Evolutionary conservation across 2,888 invertebrate genomes (phyloP), one percentile per base, ranked within the genome.

Genomic region (Bhutanitis thaidina): DNA sequence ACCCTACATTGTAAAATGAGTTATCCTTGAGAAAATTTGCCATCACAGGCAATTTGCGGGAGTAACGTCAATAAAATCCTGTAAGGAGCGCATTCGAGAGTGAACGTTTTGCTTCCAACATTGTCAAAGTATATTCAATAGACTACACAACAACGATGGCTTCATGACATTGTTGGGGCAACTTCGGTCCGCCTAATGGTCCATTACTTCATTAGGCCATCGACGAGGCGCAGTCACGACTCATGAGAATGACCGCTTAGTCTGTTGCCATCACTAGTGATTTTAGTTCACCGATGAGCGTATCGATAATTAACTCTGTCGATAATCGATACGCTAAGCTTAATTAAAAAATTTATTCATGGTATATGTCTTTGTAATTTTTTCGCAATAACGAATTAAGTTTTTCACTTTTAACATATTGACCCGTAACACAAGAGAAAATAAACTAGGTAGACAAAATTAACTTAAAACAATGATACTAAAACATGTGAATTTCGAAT

Each of bases 121-220:
- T 16, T 32, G 35, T 20, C 39, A n/a, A 4, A 34, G 29, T 49
- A 43, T 39, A 46, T 38, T 46, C 47, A 40, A 34, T 44, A 44
- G 25, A 50, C 39, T 14, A 34, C 10, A 34, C 39, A 39, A 44
- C 50, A 44, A 44, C 27, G 44, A 50, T 35, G 49, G 34, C 34
- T 37, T 34, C 44, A 34, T 50, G 39, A 44, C 39, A 50, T 34
- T 39, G 50, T 44, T 50, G 39, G 15, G 25, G 14, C 39, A 38
- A 50, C 43, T 39, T 27, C 43, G 43, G 5, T 5, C 14, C 34
- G 44, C 12, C 44, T 50, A 50, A 50, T 50, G 44, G 44, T 35
- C 44, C 50, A 50, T 50, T 50, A 50, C 50, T 50, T 44, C 39
- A 49, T 44, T 50, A 50, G 38, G 44, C 34, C 39, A 34, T 44